Conservation (phyloP, 53 echinoderm and acorn worm species). For the Glandiceps talaboti region DNA sequence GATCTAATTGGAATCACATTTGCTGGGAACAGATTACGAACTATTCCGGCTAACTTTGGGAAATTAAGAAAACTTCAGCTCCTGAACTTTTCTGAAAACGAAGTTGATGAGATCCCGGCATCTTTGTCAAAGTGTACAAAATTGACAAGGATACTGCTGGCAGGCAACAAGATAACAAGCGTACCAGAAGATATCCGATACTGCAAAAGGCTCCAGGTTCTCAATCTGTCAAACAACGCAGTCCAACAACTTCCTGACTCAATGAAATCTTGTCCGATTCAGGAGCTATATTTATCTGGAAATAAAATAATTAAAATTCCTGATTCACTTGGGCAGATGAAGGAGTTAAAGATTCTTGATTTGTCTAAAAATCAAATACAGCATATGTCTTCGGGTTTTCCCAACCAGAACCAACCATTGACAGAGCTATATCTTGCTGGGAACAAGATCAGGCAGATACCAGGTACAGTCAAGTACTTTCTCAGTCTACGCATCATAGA, state of each 20-base stretch:
- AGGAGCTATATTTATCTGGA: background rate
- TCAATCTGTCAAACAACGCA: background rate
- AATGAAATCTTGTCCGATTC: background rate
- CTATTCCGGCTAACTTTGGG: background rate
- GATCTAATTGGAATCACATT: background rate
- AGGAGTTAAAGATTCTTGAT: background rate
- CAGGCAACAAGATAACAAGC: background rate
- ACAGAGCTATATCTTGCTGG: background rate
- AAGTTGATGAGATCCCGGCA: background rate
- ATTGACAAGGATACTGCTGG: background rate
- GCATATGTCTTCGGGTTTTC: background rate
- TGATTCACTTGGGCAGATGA: background rate
- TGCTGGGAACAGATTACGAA: background rate
- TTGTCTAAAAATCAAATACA: background rate
- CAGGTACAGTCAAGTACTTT: background rate
- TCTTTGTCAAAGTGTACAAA: background rate
- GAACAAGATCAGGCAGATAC: background rate
- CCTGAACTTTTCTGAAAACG: background rate
- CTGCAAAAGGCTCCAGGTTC: background rate
- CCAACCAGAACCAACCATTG: too few relatives aligned
- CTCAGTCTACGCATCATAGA: background rate
- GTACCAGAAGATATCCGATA: background rate
- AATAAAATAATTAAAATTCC: background rate
- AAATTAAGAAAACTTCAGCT: background rate
- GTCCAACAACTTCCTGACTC: background rate